phyloP scores from a whole-genome alignment of 2,888 invertebrate species.

The Drosophila algonquin region DNA sequence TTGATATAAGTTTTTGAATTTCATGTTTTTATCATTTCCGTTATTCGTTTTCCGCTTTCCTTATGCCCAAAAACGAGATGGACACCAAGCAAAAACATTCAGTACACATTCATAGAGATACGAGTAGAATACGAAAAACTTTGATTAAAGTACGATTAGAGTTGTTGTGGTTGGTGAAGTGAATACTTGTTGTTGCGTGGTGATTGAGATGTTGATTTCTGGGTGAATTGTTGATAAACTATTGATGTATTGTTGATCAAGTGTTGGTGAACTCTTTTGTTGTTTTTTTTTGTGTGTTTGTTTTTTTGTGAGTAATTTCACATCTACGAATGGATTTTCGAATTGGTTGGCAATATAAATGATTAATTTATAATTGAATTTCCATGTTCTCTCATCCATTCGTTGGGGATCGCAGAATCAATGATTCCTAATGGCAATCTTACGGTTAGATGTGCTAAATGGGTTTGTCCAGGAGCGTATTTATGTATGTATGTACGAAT shows the following conservation, averaged over 20 bases:
- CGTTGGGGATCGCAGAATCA: constrained; percentile 1
- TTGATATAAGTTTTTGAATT: constrained; percentile 64
- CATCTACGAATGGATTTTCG: not conserved
- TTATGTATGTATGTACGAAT: constrained; percentile 18
- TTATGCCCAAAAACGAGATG: constrained; percentile 48
- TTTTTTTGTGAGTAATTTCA: constrained; percentile 13
- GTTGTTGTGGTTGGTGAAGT: not conserved
- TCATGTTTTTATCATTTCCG: constrained; percentile 11
- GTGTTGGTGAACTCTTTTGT: constrained; percentile 2
- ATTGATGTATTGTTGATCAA: not conserved
- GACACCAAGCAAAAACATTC: constrained; percentile 74
- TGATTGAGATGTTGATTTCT: not conserved
- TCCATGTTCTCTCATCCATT: too few species aligned
- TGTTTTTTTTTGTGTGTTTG: not conserved
- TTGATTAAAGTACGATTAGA: constrained; percentile 27
- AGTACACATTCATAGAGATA: constrained; percentile 61
- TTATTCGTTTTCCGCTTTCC: constrained; percentile 4
- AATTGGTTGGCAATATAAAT: too few species aligned
- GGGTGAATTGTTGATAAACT: constrained; percentile 3
- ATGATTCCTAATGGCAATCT: constrained; percentile 27
- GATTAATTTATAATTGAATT: too few species aligned
- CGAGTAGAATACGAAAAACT: constrained; percentile 40
- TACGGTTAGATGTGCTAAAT: constrained; percentile 16
- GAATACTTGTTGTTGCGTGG: not conserved
- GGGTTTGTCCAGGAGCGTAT: constrained; percentile 14